Conservation (phyloP, 2,888 invertebrate genomes). For the Autographa gamma region DNA sequence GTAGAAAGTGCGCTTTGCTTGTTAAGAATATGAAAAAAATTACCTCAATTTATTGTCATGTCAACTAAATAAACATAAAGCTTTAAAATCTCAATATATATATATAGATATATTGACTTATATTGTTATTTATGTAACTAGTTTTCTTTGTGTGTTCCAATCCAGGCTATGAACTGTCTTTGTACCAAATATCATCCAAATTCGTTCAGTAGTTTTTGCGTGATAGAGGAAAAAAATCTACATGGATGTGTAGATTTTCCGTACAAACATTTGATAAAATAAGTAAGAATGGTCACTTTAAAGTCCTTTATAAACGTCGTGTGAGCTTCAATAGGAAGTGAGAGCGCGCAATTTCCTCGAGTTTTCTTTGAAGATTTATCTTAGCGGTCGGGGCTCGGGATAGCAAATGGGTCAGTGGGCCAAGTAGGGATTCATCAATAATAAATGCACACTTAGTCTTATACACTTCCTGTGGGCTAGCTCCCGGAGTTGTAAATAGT, state of each 20-base stretch:
- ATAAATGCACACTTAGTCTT: conserved; percentile 45
- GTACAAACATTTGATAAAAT: neutral
- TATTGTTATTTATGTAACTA: too few relatives aligned
- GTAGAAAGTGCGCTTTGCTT: neutral
- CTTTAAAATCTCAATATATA: too few relatives aligned
- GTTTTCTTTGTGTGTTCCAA: too few relatives aligned
- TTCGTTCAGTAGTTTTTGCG: neutral
- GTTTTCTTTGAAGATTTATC: conserved; percentile 55
- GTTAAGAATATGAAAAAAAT: too few relatives aligned
- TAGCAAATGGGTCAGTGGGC: conserved; percentile 68
- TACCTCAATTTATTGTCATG: neutral
- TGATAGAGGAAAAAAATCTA: too few relatives aligned
- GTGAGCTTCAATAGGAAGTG: conserved; percentile 21
- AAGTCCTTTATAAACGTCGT: conserved; percentile 20
- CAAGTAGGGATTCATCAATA: conserved; percentile 70
- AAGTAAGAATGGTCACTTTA: neutral
- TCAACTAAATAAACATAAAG: too few relatives aligned
- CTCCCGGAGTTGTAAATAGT: conserved; percentile 5
- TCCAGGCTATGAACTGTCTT: too few relatives aligned
- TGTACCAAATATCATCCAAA: neutral
- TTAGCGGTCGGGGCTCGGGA: conserved; percentile 44
- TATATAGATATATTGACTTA: too few relatives aligned
- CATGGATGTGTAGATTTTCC: too few relatives aligned
- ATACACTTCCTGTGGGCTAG: neutral
- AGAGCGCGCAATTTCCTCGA: conserved; percentile 48